Conservation (phyloP, 2,888 invertebrate species). For the Eugnorisma glareosa region DNA sequence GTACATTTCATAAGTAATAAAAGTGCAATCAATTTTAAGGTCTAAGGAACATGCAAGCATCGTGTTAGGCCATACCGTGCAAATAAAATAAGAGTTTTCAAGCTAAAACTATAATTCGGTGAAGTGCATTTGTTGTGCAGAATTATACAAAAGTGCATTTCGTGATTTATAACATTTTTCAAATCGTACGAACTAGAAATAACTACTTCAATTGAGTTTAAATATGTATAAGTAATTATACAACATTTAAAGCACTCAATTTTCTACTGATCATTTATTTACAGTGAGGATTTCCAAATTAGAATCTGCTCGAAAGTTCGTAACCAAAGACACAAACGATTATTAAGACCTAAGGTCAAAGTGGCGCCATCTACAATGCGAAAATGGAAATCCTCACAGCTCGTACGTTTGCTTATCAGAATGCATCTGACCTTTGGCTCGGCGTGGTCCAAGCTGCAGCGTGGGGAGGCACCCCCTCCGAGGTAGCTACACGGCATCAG, state of each 20-base stretch:
- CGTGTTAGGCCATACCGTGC: slow-evolving; percentile 60
- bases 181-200: slow-evolving; percentile 57
- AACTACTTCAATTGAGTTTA: slow-evolving; percentile 29
- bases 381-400: slow-evolving; percentile 68
- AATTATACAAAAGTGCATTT: slow-evolving; percentile 56
- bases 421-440: slow-evolving; percentile 87
- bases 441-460: slow-evolving; percentile 88
- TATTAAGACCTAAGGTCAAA: slow-evolving; percentile 55
- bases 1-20: not conserved
- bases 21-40: not conserved
- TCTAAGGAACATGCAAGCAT: slow-evolving; percentile 61
- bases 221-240: slow-evolving; percentile 1
- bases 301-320: not conserved
- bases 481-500: slow-evolving; percentile 93
- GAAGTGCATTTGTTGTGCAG: slow-evolving; percentile 59
- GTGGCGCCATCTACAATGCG: slow-evolving; percentile 53
- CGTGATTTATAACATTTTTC: slow-evolving; percentile 46
- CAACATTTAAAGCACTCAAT: slow-evolving; percentile 37
- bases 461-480: slow-evolving; percentile 90
- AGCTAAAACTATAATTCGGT: slow-evolving; percentile 40
- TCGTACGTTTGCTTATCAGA: slow-evolving; percentile 71
- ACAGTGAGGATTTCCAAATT: slow-evolving; percentile 63
- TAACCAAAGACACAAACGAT: slow-evolving; percentile 40
- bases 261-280: slow-evolving; percentile 39
- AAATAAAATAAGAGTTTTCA: slow-evolving; percentile 39